A percentile compares a stretch with the other conserved stretches of the same genome.
Evolutionary conservation across 2,888 invertebrate genomes (phyloP).

Genomic region (Caradrina clavipalpis): DNA sequence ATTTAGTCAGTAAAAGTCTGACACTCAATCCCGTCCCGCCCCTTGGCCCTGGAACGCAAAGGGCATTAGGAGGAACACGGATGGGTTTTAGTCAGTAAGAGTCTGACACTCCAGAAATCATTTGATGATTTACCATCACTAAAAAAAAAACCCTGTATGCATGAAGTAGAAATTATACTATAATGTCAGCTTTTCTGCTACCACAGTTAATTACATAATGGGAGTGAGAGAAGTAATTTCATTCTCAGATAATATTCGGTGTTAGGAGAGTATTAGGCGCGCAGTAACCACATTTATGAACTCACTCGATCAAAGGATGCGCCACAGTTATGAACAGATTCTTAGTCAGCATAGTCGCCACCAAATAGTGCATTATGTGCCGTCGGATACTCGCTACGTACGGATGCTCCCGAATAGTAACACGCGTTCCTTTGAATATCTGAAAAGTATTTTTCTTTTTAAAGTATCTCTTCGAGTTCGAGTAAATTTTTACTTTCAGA

Average conservation of each 20-base stretch:
- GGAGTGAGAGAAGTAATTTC: constrained; percentile 33
- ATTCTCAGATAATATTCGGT: constrained; percentile 30
- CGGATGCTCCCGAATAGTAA: constrained; percentile 80
- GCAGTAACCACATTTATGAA: constrained; percentile 39
- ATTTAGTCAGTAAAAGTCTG: too few relatives aligned
- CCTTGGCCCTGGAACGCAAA: too few relatives aligned
- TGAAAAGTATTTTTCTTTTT: constrained; percentile 58
- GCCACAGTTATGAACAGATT: constrained; percentile 81
- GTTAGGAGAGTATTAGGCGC: constrained; percentile 5
- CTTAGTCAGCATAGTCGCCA: constrained; percentile 75
- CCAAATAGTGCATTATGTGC: constrained; percentile 74
- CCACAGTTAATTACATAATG: constrained; percentile 36
- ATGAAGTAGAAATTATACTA: constrained; percentile 5
- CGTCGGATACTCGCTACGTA: constrained; percentile 83
- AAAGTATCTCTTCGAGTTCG: background rate
- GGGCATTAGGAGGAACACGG: too few relatives aligned
- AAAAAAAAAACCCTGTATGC: background rate
- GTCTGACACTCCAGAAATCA: too few relatives aligned
- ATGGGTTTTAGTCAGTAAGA: too few relatives aligned
- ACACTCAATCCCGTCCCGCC: too few relatives aligned
- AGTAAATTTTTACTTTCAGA: background rate
- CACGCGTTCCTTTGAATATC: constrained; percentile 79
- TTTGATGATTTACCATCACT: too few relatives aligned
- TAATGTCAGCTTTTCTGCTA: background rate
- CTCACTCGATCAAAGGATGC: constrained; percentile 79